Percentiles rank a stretch among this genome's conserved stretches.
These are phyloP conservation scores for Piezodorus guildinii DNA, from an alignment of 1,140 invertebrate genomes.

Conservation along the genomic window DNA sequence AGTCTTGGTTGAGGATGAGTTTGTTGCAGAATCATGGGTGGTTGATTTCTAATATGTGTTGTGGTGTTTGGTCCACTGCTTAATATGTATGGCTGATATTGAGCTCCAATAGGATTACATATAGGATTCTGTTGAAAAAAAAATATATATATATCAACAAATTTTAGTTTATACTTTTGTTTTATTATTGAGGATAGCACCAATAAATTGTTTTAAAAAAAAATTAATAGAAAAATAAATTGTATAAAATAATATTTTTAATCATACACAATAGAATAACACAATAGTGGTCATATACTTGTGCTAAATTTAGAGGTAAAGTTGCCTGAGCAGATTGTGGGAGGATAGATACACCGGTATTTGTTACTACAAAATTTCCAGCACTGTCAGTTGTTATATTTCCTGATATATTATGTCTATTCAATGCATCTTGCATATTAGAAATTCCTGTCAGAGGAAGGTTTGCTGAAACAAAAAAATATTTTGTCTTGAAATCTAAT, in stretches of 20 bases:
- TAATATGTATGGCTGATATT: conserved; percentile 21
- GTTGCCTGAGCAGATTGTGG: conserved; percentile 15
- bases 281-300: neutral
- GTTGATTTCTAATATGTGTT: conserved; percentile 23
- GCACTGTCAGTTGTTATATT: conserved; percentile 19
- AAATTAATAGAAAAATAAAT: neutral
- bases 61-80: conserved; percentile 21
- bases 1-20: conserved; percentile 30
- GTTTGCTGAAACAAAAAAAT: conserved; percentile 12
- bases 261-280: no score
- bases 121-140: conserved; percentile 14
- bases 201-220: neutral
- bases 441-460: conserved; percentile 20
- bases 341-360: conserved; percentile 21
- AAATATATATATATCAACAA: neutral
- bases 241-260: neutral
- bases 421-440: conserved; percentile 21
- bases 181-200: neutral
- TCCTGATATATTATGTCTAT: conserved; percentile 18
- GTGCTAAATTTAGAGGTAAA: conserved; percentile 12
- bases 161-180: neutral
- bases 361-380: conserved; percentile 21
- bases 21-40: conserved; percentile 22
- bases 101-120: conserved; percentile 20
- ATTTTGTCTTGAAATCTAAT: neutral